Evolutionary conservation across 2,888 invertebrate species (phyloP), one percentile per base, ranked within the genome.

Genomic region (Eupsilia transversa): DNA sequence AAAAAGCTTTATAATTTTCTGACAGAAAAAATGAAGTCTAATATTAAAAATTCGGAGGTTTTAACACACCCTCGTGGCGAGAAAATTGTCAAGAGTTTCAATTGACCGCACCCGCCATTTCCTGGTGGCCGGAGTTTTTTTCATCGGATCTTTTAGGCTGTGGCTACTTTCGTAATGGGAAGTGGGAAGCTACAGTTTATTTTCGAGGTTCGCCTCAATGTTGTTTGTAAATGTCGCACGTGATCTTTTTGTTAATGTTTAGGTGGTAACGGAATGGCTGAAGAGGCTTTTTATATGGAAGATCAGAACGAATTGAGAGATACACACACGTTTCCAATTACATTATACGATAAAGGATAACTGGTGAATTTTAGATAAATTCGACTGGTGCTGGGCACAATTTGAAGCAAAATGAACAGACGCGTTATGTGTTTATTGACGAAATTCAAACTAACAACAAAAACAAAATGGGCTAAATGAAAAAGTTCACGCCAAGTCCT

Each of bases 1-100:
- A 77, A 84, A 79, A 77, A 77, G 76, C 80, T 78, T 78, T 80
- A 83, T 83, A 80, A 82, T 73, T 74, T 64, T 64, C 30, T 54
- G 77, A 66, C 65, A 84, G 81, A 83, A 87, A 84, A 88, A 88
- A 86, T 81, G 77, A 80, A 81, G 83, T 79, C 80, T 79, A 77
- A 81, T 89, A 90, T 91, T 82, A 88, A 90, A 90, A 86, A 88
- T 88, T 89, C 85, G 84, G 75, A 66, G 84, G 77, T 79, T 85
- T 86, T 84, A 77, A 80, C 83, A 83, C 80, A 77, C 82, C 83
- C 81, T 71, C 56, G 68, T 75, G 82, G 69, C 76, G 79, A 88
- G 73, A 56, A 75, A 86, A 88, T 87, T 86, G 85, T 87, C 79
- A 87, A 87, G 88, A 88, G 86, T 87, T 88, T 84, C 80, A 87